These are phyloP conservation scores for Channa maculata DNA, from an alignment of 2,113 vertebrate genomes.

Conservation along the genomic window DNA sequence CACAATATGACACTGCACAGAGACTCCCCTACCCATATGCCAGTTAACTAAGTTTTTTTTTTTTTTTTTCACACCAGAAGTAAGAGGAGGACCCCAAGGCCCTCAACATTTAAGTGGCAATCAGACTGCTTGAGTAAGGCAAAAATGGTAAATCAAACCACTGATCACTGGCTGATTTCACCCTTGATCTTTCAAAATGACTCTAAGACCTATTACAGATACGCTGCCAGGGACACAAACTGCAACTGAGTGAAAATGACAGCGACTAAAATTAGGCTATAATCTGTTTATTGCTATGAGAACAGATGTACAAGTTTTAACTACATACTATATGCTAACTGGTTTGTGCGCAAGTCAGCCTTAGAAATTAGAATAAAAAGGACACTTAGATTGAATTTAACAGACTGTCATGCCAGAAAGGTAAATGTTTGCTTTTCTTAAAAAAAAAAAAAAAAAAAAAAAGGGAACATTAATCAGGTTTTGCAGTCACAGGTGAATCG, in stretches of 20 bases:
- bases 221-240: conserved; percentile 27
- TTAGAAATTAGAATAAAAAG: too few species aligned
- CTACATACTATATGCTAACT: not conserved
- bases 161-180: conserved; percentile 59
- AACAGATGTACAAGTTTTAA: conserved; percentile 18
- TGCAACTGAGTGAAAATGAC: not conserved
- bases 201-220: conserved; percentile 47
- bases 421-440: not conserved
- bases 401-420: not conserved
- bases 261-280: conserved; percentile 8
- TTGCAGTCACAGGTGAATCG: not conserved
- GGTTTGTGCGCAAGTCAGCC: too few species aligned
- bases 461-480: not conserved
- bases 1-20: conserved; percentile 22
- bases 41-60: conserved; percentile 34
- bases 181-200: conserved; percentile 50
- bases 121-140: conserved; percentile 46
- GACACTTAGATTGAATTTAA: too few species aligned
- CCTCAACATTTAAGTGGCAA: conserved; percentile 56
- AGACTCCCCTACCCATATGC: conserved; percentile 27
- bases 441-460: too few species aligned
- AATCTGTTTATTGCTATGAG: conserved; percentile 29
- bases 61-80: conserved; percentile 10
- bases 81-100: conserved; percentile 10
- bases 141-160: conserved; percentile 48